Base-by-base conservation (phyloP, 1,140 invertebrate species). In the Atta colombica region DNA sequence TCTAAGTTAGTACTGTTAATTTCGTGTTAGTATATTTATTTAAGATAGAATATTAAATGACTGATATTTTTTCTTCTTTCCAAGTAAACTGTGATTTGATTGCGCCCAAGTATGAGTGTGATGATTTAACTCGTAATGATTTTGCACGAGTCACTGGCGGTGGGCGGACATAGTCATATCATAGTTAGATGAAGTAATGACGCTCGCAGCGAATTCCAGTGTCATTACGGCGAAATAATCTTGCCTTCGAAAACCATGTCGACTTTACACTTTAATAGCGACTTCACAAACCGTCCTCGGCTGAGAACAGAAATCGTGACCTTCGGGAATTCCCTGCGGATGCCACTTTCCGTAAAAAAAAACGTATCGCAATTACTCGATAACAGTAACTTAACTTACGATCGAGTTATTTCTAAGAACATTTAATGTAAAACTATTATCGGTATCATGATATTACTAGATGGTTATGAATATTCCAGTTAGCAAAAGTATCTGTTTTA, bases 91-190 rank as follows among this genome's bases (percentile, higher is more conserved):
- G 90, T 91, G 91, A 92, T 92, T 92, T 90, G 89, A 89, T 92
- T 89, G 78, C 85, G 87, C 85, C 91, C 84, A 65, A 55, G 88
- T 86, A 55, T 66, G 65, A 72, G 77, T 58, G 85, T 65, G 58
- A 88, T 84, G 31, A 66, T 86, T 78, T 53, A 77, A 71, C 60
- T 77, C 72, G 53, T 72, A 85, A 86, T 89, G 68, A 25, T 91
- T 92, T 84, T 45, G 82, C 81, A 77, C 61, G 82, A 91, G 72
- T 91, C 82, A 53, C 86, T 92, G 91, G 91, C 89, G 91, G 92
- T 92, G 94, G 94, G 93, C 94, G 94, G 94, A 95, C 92, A 93
- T 94, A 94, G 93, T 94, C 93, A 94, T 94, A 94, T 93, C 88
- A 94, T 94, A 94, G 80, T 75, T 94, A 93, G 93, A 89, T 91